Base-by-base conservation (phyloP, 2,888 invertebrate species). In the Spisula solida region DNA sequence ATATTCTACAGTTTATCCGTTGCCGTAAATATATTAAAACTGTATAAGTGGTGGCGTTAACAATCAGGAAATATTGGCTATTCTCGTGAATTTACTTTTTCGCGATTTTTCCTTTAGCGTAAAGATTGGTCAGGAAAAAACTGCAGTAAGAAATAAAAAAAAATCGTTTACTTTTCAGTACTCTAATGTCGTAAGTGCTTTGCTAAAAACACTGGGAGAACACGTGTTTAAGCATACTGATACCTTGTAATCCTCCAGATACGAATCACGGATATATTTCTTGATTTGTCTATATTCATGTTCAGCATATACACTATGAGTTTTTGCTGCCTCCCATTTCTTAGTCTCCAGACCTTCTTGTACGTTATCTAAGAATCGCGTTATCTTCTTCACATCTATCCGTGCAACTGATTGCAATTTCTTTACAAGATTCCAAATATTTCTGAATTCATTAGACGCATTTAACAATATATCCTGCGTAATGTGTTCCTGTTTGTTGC, bases 381-480 rank as follows among this genome's bases (percentile, higher is more conserved):
- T 85, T 25, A 85, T 85, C 47, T 85, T 85, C 2, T 41, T 51
- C 6, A 85, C 85, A 25, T 85, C 85, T 16, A 85, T 78, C 18
- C 85, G 78, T 56, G 85, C 79, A 41, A 85, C 78, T 29, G 78
- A 55, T 34, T 51, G 85, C 18, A 85, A 85, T 14, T 85, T 85
- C 34, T 85, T 85, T 0, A 85, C 85, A 41, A 85, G 79, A 56
- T 85, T 85, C 85, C 85, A 85, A 16, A 85, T 48, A 56, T 85
- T 85, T n/a, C 79, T 78, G 34, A 85, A 85, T 25, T 85, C 85
- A 79, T 85, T 85, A 51, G 56, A 79, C 16, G 85, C 85, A 56
- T 85, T 85, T n/a, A 85, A 56, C 25, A 85, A 25, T 29, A 85
- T 79, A 47, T 79, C 34, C 78, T 85, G 85, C 1, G 78, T 85